A percentile compares a stretch with the other conserved stretches of the same genome.
These are phyloP conservation scores for Periphyllus acericola DNA, from an alignment of 2,888 invertebrate species.

Conservation along the genomic window DNA sequence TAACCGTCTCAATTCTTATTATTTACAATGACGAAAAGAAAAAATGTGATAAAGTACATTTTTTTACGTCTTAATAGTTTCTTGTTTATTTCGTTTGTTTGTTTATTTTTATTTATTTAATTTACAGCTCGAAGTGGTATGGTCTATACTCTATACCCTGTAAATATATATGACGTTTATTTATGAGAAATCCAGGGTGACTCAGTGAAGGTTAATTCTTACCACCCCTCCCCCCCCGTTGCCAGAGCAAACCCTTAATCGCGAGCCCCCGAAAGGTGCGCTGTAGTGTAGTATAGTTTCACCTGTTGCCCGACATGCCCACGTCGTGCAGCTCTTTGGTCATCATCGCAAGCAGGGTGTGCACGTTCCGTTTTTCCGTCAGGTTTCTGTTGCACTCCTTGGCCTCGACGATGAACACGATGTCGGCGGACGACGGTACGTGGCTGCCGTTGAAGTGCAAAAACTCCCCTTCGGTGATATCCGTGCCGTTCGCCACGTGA, in stretches of 20 bases:
- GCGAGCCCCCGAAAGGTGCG: background rate
- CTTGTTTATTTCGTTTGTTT: too few species aligned
- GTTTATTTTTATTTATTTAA: too few species aligned
- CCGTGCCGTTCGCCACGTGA: conserved; percentile 75
- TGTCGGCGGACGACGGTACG: conserved; percentile 79
- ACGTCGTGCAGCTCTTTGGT: conserved; percentile 76
- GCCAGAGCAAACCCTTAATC: background rate
- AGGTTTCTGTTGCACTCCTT: conserved; percentile 82
- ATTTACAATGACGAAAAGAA: too few species aligned
- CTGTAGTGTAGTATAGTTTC: conserved; percentile 40
- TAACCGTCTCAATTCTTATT: too few species aligned
- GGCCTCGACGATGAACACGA: conserved; percentile 90
- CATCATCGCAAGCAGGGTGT: conserved; percentile 75
- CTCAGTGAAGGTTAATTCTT: too few species aligned
- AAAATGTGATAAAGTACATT: too few species aligned
- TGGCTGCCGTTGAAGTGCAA: conserved; percentile 72
- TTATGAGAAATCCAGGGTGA: too few species aligned
- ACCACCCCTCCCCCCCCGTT: too few species aligned
- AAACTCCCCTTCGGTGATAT: conserved; percentile 81
- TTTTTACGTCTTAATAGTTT: too few species aligned
- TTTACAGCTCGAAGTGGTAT: too few species aligned
- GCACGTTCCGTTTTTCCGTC: conserved; percentile 75
- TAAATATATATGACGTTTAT: too few species aligned
- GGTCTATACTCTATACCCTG: too few species aligned
- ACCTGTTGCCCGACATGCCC: conserved; percentile 78